Evolutionary conservation across 2,113 vertebrate genomes (phyloP).

Genomic region (Pterophyllum scalare): DNA sequence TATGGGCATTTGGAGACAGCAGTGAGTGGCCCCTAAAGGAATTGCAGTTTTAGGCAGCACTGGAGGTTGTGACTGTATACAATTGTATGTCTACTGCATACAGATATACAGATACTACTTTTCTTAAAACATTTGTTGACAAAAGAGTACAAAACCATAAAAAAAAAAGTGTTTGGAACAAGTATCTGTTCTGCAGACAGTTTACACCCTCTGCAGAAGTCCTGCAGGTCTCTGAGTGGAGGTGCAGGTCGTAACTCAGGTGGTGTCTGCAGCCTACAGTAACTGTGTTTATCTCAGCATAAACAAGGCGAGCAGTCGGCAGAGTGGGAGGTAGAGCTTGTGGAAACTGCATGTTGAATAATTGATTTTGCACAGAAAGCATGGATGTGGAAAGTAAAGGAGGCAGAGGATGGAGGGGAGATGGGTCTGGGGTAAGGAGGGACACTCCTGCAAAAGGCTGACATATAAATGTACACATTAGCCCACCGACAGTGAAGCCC

Average conservation of each 20-base stretch:
- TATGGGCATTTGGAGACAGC: background rate
- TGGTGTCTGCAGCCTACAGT: conserved; percentile 12
- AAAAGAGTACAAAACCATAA: background rate
- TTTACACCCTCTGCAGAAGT: background rate
- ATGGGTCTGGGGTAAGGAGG: background rate
- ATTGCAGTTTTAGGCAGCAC: background rate
- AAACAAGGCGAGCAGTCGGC: conserved; percentile 28
- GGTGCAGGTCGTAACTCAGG: background rate
- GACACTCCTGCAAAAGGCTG: conserved; percentile 9
- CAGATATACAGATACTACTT: background rate
- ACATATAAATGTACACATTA: conserved; percentile 54
- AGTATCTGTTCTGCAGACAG: background rate
- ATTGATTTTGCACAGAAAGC: conserved; percentile 72
- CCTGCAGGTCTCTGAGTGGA: background rate
- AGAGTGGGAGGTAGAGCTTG: conserved; percentile 49
- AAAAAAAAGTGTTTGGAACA: too few relatives aligned
- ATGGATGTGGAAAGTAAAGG: conserved; percentile 36
- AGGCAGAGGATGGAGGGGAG: conserved; percentile 14
- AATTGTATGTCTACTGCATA: background rate
- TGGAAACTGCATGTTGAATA: conserved; percentile 71
- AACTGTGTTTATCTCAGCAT: conserved; percentile 28
- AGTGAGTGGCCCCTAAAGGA: background rate
- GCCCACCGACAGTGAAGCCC: background rate
- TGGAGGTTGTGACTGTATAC: too few relatives aligned
- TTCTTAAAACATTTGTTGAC: background rate